Conservation (phyloP, 2,888 invertebrate genomes). For the Epinotia nisella region DNA sequence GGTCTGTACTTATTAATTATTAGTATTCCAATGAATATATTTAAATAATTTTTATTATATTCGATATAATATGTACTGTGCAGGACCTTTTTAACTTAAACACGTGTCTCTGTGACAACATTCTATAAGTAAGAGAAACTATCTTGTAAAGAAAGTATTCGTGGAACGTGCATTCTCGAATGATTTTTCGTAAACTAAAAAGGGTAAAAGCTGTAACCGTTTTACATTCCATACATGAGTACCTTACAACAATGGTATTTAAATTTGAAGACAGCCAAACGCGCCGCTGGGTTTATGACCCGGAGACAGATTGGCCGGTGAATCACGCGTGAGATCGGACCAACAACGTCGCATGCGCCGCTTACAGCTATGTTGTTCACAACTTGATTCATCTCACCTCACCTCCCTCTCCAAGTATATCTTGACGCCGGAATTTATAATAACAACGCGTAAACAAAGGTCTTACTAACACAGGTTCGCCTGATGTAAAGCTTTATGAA, state of each 20-base stretch:
- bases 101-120: neutral
- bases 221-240: slow-evolving; percentile 43
- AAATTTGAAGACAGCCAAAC: slow-evolving; percentile 45
- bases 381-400: neutral
- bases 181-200: slow-evolving; percentile 25
- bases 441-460: neutral
- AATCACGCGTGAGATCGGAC: slow-evolving; percentile 29
- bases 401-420: neutral
- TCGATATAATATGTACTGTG: too few species aligned
- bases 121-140: neutral
- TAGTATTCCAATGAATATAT: too few species aligned
- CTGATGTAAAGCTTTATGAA: neutral
- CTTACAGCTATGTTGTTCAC: neutral
- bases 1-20: too few species aligned
- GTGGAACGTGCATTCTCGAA: neutral
- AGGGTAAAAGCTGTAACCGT: slow-evolving; percentile 36
- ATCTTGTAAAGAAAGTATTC: slow-evolving; percentile 11
- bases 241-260: slow-evolving; percentile 46
- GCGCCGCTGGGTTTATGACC: slow-evolving; percentile 64
- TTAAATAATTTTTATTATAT: too few species aligned
- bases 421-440: neutral
- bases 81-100: neutral
- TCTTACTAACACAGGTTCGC: neutral
- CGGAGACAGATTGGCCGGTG: slow-evolving; percentile 63
- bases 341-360: neutral